phyloP scores from a whole-genome alignment of 2,797 vertebrate genomes.

The Aselliscus stoliczkanus region DNA sequence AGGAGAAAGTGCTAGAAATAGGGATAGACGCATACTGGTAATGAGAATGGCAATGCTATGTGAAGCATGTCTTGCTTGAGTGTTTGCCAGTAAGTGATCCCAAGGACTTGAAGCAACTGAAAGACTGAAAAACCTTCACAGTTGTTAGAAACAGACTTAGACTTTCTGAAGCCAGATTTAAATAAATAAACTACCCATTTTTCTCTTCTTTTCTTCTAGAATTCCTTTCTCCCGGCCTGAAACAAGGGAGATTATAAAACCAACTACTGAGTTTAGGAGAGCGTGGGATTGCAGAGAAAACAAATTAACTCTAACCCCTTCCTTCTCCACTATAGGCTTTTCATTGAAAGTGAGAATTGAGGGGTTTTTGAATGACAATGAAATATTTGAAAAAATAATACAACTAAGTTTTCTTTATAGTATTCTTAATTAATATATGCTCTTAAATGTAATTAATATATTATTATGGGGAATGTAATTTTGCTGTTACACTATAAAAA shows the following conservation, averaged over 20 bases:
- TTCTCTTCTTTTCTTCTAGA: not conserved
- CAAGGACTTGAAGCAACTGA: not conserved
- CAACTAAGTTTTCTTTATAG: not conserved
- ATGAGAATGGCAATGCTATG: not conserved
- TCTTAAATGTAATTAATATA: not conserved
- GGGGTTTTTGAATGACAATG: not conserved
- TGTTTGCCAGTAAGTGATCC: not conserved
- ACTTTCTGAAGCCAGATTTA: not conserved
- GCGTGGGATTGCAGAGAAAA: not conserved
- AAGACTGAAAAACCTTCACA: not conserved
- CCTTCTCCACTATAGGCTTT: not conserved
- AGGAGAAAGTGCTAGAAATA: not conserved
- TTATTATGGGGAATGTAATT: not conserved
- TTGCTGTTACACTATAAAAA: not conserved
- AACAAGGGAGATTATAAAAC: not conserved
- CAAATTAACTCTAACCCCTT: not conserved
- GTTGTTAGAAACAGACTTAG: not conserved
- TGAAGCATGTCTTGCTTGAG: not conserved
- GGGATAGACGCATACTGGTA: not conserved
- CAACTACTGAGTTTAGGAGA: not conserved
- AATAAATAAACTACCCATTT: not conserved
- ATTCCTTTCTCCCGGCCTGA: not conserved
- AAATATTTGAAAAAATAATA: not conserved
- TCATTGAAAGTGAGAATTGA: not conserved
- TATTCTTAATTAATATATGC: not conserved